Base-by-base conservation (phyloP, 2,888 invertebrate species). In the Patella ulyssiponensis region DNA sequence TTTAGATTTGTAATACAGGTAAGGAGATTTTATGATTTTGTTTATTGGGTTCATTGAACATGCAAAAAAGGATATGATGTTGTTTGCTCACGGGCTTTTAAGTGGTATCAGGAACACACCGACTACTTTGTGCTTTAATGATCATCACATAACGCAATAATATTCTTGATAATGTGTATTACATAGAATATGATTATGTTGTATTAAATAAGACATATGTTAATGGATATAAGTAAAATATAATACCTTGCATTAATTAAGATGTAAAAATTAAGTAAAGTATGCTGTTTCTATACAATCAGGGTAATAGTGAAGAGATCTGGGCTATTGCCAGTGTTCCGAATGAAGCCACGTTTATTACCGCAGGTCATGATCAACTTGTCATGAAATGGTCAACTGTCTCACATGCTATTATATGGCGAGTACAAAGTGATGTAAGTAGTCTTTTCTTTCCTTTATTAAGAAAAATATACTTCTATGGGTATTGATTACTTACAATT, bases 351-450 rank as follows among this genome's bases (percentile, higher is more conserved):
- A 94, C 96, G 84, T 97, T 97, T 89, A 96, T 97, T 1, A 96
- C 97, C 0, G 97, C 97, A 1, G 97, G 97, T 0, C 96, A 96
- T 87, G 97, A 97, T 91, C 96, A 96, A 90, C 95, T 96, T 86
- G 96, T 98, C 81, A 96, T 96, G 3, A 93, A 97, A 71, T 98
- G 98, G 98, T 94, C 96, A 80, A 95, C 96, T 79, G 79, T 83
- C 11, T 83, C 76, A 7, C 96, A 96, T 90, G 96, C 96, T 92
- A 93, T 97, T 15, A 93, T 96, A 71, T 97, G 97, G 95, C 95
- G 95, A 76, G 95, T 96, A 69, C 96, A 96, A 93, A 96, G 96
- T 11, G 89, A 88, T 84, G 90, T 91, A 76, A 77, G 84, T 76
- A 44, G 44, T 44, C 44, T 44, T 44, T 44, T 44, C 44, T 44